Conservation (phyloP, 1,140 invertebrate genomes). For the Capitella teleta region DNA sequence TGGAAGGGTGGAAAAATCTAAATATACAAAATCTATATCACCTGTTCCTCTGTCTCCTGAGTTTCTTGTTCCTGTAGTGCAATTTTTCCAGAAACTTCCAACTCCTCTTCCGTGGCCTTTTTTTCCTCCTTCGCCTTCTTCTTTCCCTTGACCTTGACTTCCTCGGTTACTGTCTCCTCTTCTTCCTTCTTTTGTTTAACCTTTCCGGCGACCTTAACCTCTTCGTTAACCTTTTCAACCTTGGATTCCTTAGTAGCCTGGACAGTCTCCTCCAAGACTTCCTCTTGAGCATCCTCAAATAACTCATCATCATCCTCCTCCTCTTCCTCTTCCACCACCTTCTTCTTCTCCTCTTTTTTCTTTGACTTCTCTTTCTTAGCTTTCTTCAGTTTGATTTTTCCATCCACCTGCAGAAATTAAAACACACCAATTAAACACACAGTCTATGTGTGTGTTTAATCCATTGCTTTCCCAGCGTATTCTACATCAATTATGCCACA, state of each 20-base stretch:
- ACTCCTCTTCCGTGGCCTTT: neutral
- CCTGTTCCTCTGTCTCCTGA: neutral
- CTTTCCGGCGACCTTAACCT: neutral
- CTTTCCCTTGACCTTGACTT: neutral
- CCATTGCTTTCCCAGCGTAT: too few species aligned
- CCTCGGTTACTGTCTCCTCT: neutral
- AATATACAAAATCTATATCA: neutral
- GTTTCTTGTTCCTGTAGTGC: conserved; percentile 1
- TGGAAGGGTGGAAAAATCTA: too few species aligned
- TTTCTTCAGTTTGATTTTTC: neutral
- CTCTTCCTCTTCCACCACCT: neutral
- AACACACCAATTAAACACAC: too few species aligned
- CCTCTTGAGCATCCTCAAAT: neutral
- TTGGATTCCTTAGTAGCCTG: too few species aligned
- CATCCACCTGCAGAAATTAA: too few species aligned
- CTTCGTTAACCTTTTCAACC: too few species aligned
- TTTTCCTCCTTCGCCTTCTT: neutral
- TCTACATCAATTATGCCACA: too few species aligned
- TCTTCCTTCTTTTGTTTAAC: neutral
- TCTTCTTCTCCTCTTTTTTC: neutral
- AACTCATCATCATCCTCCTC: neutral
- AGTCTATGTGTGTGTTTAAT: too few species aligned
- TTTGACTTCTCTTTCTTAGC: conserved; percentile 1
- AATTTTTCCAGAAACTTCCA: neutral
- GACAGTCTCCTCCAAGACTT: neutral